Percentiles rank a stretch among this genome's conserved stretches.
Conservation (phyloP, 2,113 vertebrate genomes). For the Polyodon spathula region DNA sequence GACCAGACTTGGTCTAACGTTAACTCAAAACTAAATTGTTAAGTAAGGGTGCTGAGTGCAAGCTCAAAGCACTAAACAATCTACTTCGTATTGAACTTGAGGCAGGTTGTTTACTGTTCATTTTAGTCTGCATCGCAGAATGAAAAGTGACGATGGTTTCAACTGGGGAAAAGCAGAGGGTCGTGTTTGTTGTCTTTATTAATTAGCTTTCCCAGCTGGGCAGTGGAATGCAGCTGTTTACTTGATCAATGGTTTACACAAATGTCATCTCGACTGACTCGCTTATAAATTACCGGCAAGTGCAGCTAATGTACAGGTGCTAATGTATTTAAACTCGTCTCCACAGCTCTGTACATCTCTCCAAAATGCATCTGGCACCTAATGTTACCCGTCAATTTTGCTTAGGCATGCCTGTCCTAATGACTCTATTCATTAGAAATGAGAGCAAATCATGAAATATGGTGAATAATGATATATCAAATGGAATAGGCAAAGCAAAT, state of each 20-base stretch:
- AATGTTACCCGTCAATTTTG: slow-evolving; percentile 79
- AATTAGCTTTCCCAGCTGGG: slow-evolving; percentile 76
- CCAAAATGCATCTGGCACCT: slow-evolving; percentile 68
- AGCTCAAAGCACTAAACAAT: not conserved
- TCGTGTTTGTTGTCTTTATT: slow-evolving; percentile 77
- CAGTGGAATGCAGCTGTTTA: slow-evolving; percentile 75
- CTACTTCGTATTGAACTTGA: slow-evolving; percentile 28
- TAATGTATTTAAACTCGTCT: slow-evolving; percentile 82
- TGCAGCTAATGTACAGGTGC: slow-evolving; percentile 74
- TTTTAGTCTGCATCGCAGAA: slow-evolving; percentile 34
- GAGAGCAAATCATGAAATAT: slow-evolving; percentile 74
- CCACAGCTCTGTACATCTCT: slow-evolving; percentile 67
- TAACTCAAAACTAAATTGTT: no score
- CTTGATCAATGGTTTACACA: slow-evolving; percentile 74
- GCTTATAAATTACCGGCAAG: slow-evolving; percentile 71
- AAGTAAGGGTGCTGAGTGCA: no score
- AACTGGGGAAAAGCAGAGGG: slow-evolving; percentile 50
- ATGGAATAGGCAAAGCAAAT: slow-evolving; percentile 81
- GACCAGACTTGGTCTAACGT: no score
- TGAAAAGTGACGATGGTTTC: slow-evolving; percentile 45
- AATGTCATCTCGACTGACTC: slow-evolving; percentile 78
- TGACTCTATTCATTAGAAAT: slow-evolving; percentile 89
- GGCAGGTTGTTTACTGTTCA: slow-evolving; percentile 31
- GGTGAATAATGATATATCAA: slow-evolving; percentile 79
- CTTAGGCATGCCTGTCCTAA: slow-evolving; percentile 85